A percentile compares a stretch with the other conserved stretches of the same genome.
These are phyloP conservation scores for Orcinus orca DNA, from an alignment of 2,113 vertebrate species.

Conservation along the genomic window DNA sequence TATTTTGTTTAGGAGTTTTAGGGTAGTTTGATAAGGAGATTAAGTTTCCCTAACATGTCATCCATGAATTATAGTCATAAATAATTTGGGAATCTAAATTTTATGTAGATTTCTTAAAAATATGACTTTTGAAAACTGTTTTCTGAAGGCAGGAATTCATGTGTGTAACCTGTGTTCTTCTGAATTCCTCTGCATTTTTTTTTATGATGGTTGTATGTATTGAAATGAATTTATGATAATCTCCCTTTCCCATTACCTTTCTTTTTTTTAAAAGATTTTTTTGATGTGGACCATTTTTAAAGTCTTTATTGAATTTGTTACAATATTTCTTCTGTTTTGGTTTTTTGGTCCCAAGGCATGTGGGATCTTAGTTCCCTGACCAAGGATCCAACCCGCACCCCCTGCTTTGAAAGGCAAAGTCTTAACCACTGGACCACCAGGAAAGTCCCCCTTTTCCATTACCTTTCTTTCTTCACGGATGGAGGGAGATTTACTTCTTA, in stretches of 20 bases:
- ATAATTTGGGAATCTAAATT: constrained; percentile 30
- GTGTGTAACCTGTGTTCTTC: neutral
- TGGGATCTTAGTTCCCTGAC: too few relatives aligned
- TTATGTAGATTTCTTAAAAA: neutral
- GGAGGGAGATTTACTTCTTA: neutral
- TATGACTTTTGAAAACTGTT: neutral
- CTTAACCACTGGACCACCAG: too few relatives aligned
- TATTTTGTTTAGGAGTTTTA: constrained; percentile 63
- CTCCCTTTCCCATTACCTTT: neutral
- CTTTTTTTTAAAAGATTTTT: neutral
- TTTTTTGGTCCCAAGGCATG: too few relatives aligned
- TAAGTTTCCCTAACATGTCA: constrained; percentile 36
- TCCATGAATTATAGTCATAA: constrained; percentile 41
- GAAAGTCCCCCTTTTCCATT: neutral
- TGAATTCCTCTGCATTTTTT: neutral
- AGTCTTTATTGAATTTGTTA: too few relatives aligned
- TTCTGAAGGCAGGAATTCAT: neutral
- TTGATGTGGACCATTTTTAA: too few relatives aligned
- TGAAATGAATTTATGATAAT: neutral
- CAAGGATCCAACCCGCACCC: too few relatives aligned
- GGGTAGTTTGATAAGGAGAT: constrained; percentile 59
- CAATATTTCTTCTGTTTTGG: too few relatives aligned
- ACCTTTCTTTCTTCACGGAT: neutral
- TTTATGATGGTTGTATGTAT: neutral
- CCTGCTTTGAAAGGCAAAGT: too few relatives aligned